Conservation (phyloP, 2,113 vertebrate genomes). For the Cepphus grylle region DNA sequence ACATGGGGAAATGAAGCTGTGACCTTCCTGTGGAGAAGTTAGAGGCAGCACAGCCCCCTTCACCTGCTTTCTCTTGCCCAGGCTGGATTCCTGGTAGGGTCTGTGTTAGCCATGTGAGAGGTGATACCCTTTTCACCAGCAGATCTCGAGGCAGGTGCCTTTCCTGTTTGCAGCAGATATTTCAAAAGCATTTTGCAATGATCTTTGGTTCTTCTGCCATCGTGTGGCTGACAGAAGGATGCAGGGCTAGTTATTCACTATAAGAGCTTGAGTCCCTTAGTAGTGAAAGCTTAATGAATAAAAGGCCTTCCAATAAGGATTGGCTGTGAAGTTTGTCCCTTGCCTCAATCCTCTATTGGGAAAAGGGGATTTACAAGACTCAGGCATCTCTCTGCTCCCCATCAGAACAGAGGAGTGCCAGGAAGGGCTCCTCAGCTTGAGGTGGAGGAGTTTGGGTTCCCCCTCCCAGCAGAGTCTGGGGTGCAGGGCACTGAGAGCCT, state of each 20-base stretch:
- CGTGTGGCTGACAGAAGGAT: background rate
- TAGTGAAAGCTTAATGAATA: background rate
- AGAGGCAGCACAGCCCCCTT: no score
- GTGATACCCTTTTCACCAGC: background rate
- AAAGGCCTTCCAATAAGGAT: background rate
- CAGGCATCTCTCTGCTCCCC: rapidly evolving
- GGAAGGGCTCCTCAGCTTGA: background rate
- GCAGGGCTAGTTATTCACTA: background rate
- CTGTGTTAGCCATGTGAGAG: rapidly evolving
- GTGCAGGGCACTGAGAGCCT: background rate
- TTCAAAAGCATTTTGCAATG: background rate
- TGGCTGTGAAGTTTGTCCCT: background rate
- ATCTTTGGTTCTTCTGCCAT: constrained; percentile 30
- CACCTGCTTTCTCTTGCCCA: rapidly evolving
- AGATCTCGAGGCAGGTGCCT: background rate
- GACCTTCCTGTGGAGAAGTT: background rate
- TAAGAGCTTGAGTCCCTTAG: background rate
- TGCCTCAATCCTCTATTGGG: background rate
- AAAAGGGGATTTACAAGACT: background rate
- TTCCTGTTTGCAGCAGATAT: background rate
- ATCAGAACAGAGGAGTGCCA: rapidly evolving
- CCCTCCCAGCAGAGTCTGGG: background rate
- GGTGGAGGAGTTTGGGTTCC: background rate
- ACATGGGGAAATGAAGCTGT: rapidly evolving
- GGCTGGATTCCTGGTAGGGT: background rate